phyloP scores from a whole-genome alignment of 2,113 vertebrate species.

The Donacobius atricapilla region DNA sequence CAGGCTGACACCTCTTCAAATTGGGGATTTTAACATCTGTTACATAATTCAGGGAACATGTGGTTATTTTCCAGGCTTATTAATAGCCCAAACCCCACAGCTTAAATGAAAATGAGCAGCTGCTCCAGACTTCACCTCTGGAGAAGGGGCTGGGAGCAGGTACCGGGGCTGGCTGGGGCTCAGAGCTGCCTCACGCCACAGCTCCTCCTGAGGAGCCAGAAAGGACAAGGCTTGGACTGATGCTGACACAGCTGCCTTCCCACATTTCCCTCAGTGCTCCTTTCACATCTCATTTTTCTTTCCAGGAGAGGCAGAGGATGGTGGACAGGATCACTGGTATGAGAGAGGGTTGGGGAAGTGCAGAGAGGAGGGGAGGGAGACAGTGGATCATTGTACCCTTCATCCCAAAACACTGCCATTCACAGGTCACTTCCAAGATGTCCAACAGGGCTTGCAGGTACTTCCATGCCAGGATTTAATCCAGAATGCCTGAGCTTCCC shows the following conservation, averaged over 20 bases:
- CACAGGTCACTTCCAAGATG: background rate
- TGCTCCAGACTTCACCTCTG: conserved; percentile 59
- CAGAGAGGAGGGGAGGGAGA: background rate
- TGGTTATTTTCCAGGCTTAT: conserved; percentile 57
- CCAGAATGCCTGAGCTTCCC: background rate
- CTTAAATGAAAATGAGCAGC: conserved; percentile 24
- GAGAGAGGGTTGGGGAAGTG: background rate
- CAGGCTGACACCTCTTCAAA: conserved; percentile 58
- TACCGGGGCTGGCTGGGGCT: background rate
- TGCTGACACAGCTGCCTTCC: background rate
- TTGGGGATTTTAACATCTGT: conserved; percentile 44
- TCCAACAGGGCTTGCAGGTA: background rate
- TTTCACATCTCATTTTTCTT: background rate
- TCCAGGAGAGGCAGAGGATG: background rate
- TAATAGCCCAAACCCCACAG: conserved; percentile 25
- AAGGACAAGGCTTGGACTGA: background rate
- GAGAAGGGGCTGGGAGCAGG: conserved; percentile 18
- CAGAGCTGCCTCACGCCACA: background rate
- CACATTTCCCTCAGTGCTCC: background rate
- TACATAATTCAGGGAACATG: conserved; percentile 36
- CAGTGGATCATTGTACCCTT: background rate
- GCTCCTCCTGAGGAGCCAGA: background rate
- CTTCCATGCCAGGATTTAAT: background rate
- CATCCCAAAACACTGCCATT: background rate
- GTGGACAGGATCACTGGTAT: background rate